A percentile compares a stretch with the other conserved stretches of the same genome.
Conservation (phyloP, 1,140 invertebrate species). For the Drosophila mauritiana region DNA sequence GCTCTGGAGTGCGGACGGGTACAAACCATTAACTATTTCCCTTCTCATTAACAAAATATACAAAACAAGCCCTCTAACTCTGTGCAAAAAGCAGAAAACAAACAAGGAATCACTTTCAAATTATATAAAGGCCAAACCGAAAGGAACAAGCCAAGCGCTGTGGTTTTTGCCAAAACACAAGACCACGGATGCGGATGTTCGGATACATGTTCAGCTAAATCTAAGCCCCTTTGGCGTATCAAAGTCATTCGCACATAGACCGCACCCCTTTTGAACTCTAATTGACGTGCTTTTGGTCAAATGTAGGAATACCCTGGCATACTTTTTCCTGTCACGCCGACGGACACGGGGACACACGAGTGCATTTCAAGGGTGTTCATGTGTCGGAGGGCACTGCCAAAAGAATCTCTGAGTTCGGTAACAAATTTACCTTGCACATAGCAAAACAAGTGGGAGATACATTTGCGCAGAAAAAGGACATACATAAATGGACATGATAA, state of each 20-base stretch:
- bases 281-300: slow-evolving; percentile 76
- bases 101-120: slow-evolving; percentile 66
- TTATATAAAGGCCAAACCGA: slow-evolving; percentile 67
- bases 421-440: not conserved
- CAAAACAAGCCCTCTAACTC: not conserved
- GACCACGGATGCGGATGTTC: not conserved
- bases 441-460: not conserved
- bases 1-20: no score
- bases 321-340: slow-evolving; percentile 58
- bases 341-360: slow-evolving; percentile 64
- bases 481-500: no score
- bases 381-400: slow-evolving; percentile 2
- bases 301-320: slow-evolving; percentile 58
- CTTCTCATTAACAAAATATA: no score
- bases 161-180: not conserved
- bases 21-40: no score
- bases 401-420: not conserved
- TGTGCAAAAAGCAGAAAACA: slow-evolving; percentile 32
- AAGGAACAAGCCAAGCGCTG: slow-evolving; percentile 25
- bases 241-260: slow-evolving; percentile 60
- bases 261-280: slow-evolving; percentile 56
- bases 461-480: no score
- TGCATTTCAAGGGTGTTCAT: slow-evolving; percentile 54
- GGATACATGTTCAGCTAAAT: slow-evolving; percentile 2
- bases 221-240: slow-evolving; percentile 23